These are phyloP conservation scores for Phalloptychus januarius DNA, from an alignment of 2,797 vertebrate genomes.

Conservation along the genomic window DNA sequence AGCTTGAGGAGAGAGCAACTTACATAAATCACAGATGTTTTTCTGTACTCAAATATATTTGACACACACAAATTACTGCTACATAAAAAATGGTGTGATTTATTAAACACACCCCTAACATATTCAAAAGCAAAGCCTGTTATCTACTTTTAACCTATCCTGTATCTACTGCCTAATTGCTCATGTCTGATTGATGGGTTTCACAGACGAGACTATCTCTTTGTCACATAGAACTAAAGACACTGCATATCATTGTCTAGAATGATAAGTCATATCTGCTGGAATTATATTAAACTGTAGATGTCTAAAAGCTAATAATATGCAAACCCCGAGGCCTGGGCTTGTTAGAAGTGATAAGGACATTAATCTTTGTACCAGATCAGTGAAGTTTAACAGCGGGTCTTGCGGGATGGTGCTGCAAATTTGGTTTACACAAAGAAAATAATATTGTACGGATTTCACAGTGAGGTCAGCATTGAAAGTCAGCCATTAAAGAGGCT, in stretches of 20 bases:
- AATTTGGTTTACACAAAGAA: constrained; percentile 15
- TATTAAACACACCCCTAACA: constrained; percentile 20
- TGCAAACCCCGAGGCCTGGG: constrained; percentile 55
- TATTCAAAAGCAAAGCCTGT: constrained; percentile 22
- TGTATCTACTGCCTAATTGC: constrained; percentile 43
- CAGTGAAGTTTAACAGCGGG: constrained; percentile 51
- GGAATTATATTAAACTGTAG: constrained; percentile 58
- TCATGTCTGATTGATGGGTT: constrained; percentile 58
- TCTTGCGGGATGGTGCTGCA: constrained; percentile 39
- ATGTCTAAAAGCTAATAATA: constrained; percentile 68
- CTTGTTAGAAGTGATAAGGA: constrained; percentile 61
- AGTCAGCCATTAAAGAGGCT: constrained; percentile 47
- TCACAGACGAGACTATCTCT: constrained; percentile 25
- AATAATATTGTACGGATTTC: constrained; percentile 29
- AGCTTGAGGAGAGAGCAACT: constrained; percentile 1
- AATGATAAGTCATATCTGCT: constrained; percentile 50
- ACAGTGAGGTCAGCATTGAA: constrained; percentile 52
- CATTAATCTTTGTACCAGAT: constrained; percentile 68
- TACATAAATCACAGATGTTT: constrained; percentile 35
- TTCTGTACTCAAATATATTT: constrained; percentile 8
- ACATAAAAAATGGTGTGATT: constrained; percentile 28
- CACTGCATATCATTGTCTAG: constrained; percentile 47
- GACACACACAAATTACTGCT: constrained; percentile 17
- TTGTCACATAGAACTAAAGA: constrained; percentile 34
- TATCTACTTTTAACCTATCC: constrained; percentile 33